Base-by-base conservation (phyloP, 1,140 invertebrate genomes). In the Heliothis virescens region DNA sequence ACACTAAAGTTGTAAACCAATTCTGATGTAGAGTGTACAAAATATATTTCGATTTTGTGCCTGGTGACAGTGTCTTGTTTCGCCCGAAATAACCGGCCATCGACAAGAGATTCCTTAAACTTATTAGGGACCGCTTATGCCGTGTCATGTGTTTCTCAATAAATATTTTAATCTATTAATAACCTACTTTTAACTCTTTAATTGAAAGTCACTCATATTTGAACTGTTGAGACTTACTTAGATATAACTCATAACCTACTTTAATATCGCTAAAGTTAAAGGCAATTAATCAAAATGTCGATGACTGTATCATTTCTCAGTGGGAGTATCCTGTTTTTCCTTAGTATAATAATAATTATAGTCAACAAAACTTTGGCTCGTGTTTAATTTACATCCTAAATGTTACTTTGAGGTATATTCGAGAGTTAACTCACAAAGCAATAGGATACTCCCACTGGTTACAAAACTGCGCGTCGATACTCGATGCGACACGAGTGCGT, bases 31-130 rank as follows among this genome's bases (percentile, higher is more conserved):
- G 77, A 83, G 15, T 84, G 83, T 84, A 86, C 79, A 81, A 74
- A 65, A 62, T 4, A 34, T 57, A 81, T 60, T 63, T 75, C 47
- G 82, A 87, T 86, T 89, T 87, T 90, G 87, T 85, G 85, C 87
- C 89, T 88, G 89, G 88, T 82, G 47, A 60, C 34, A 69, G 41
- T 15, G 57, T 67, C 57, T 67, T 67, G 26, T 34, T 67, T 74
- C 13, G 15, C 13, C 11, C 9, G n/a, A 21, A 67, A 67, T 57
- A 67, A 57, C 47, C 48, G 26, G 75, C 34, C 75, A 77, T 67
- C 52, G 47, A 77, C 75, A 77, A 52, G 41, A 41, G 67, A 71
- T 71, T 29, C 52, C 52, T 71, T 53, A 52, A 26, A 47, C 10
- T 2, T 59, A 74, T 47, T 47, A 41, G 34, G 10, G 34, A 41